Evolutionary conservation across 2,113 vertebrate genomes (phyloP).

Genomic region (Nerophis ophidion): DNA sequence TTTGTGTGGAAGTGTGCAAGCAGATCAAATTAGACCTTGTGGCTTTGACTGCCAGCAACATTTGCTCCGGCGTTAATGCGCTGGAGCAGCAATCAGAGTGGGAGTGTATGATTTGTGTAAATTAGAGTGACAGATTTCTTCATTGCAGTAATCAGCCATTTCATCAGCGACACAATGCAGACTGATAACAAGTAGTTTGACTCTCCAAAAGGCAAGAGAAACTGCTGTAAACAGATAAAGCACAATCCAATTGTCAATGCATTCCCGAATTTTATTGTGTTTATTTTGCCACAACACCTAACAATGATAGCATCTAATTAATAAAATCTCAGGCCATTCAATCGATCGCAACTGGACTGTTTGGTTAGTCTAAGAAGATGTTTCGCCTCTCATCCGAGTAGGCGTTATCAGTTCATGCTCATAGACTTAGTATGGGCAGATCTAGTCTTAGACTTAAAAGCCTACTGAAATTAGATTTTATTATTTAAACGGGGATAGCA

Average conservation of each 20-base stretch:
- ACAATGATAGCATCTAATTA: conserved; percentile 19
- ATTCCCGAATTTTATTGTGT: conserved; percentile 25
- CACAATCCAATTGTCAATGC: conserved; percentile 32
- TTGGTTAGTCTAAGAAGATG: too few relatives aligned
- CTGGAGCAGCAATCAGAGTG: conserved; percentile 50
- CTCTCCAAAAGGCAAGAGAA: conserved; percentile 13
- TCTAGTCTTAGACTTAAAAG: too few relatives aligned
- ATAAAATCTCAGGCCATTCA: conserved; percentile 8
- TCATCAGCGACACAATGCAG: conserved; percentile 40
- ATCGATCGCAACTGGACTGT: too few relatives aligned
- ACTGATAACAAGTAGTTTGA: conserved; percentile 8
- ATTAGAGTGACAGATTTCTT: conserved; percentile 60
- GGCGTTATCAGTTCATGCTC: too few relatives aligned
- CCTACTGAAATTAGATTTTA: too few relatives aligned
- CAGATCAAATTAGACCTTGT: conserved; percentile 44
- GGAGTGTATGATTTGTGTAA: conserved; percentile 44
- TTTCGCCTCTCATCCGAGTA: too few relatives aligned
- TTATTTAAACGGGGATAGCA: too few relatives aligned
- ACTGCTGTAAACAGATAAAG: conserved; percentile 29
- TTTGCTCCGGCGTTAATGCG: conserved; percentile 41
- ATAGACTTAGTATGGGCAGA: too few relatives aligned
- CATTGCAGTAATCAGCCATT: conserved; percentile 61
- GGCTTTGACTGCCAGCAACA: conserved; percentile 40
- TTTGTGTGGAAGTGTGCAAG: conserved; percentile 47
- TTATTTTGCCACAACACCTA: conserved; percentile 20